Conservation (phyloP, 2,797 vertebrate species). For the Diglossa cyanea region DNA sequence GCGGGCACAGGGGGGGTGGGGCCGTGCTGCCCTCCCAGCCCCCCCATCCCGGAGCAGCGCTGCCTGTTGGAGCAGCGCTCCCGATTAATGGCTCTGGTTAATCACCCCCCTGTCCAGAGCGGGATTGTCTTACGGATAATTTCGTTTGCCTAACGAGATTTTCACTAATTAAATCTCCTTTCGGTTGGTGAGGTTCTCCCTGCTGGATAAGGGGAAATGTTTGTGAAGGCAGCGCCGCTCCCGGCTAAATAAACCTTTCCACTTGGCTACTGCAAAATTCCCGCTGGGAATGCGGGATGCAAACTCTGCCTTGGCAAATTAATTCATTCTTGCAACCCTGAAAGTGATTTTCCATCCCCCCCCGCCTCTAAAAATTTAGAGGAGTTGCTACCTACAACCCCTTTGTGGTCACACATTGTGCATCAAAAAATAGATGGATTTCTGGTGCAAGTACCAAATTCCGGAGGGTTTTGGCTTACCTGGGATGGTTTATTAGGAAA, state of each 20-base stretch:
- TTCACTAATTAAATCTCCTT: conserved; percentile 99
- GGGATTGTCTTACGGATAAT: conserved; percentile 98
- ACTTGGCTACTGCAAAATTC: conserved; percentile 40
- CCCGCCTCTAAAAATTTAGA: background rate
- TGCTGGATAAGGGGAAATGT: conserved; percentile 81
- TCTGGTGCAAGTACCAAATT: background rate
- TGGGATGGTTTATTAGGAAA: background rate
- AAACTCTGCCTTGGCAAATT: conserved; percentile 35
- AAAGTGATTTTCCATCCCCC: background rate
- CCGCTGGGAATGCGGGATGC: background rate
- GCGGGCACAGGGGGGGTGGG: background rate
- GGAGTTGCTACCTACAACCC: background rate
- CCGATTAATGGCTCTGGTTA: conserved; percentile 83
- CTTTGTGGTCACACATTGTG: fast-evolving
- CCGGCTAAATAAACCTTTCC: conserved; percentile 86
- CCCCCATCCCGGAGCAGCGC: background rate
- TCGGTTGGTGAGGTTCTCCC: conserved; percentile 85
- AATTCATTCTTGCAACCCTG: conserved; percentile 31
- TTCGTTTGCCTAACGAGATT: conserved; percentile 99
- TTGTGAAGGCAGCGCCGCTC: conserved; percentile 75
- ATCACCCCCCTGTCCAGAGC: conserved; percentile 89
- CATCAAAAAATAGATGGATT: background rate
- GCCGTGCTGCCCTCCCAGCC: background rate
- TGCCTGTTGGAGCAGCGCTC: conserved; percentile 70
- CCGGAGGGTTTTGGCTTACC: background rate